phyloP scores from a whole-genome alignment of 2,888 invertebrate species.

The Eulithis testata region DNA sequence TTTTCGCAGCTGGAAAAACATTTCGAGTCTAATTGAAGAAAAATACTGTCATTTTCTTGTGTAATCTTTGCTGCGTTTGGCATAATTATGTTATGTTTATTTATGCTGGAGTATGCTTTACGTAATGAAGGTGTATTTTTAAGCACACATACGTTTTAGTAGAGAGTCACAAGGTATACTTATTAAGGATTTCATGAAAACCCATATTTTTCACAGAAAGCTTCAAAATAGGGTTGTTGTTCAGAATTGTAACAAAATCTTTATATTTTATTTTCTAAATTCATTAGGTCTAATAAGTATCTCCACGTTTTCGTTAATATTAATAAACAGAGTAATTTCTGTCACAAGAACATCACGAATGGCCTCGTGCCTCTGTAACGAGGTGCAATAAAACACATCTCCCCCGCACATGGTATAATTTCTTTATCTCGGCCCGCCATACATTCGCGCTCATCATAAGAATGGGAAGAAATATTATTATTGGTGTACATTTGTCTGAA shows the following conservation, averaged over 20 bases:
- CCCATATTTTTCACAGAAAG: too few species aligned
- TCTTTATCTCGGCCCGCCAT: slow-evolving; percentile 75
- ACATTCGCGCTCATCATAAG: slow-evolving; percentile 72
- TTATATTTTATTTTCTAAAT: too few species aligned
- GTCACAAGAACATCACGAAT: slow-evolving; percentile 29
- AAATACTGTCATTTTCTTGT: slow-evolving; percentile 37
- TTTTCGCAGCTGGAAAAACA: slow-evolving; percentile 35
- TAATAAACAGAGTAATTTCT: slow-evolving; percentile 34
- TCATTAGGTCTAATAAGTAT: neutral
- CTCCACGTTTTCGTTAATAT: slow-evolving; percentile 8
- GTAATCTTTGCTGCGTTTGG: slow-evolving; percentile 35
- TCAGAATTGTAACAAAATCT: too few species aligned
- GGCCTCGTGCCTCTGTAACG: slow-evolving; percentile 36
- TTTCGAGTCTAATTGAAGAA: slow-evolving; percentile 48
- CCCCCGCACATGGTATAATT: slow-evolving; percentile 63
- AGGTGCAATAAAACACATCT: slow-evolving; percentile 45
- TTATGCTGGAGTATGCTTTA: slow-evolving; percentile 8
- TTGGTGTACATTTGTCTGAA: slow-evolving; percentile 49
- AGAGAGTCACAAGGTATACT: too few species aligned
- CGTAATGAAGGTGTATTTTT: slow-evolving; percentile 6
- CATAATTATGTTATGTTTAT: slow-evolving; percentile 25
- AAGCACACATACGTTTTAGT: neutral
- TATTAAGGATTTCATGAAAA: too few species aligned
- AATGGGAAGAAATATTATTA: slow-evolving; percentile 64
- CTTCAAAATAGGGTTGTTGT: too few species aligned